Evolutionary conservation across 2,888 invertebrate species (phyloP), one percentile per base, ranked within the genome.

Genomic region (Anoncus sp.): DNA sequence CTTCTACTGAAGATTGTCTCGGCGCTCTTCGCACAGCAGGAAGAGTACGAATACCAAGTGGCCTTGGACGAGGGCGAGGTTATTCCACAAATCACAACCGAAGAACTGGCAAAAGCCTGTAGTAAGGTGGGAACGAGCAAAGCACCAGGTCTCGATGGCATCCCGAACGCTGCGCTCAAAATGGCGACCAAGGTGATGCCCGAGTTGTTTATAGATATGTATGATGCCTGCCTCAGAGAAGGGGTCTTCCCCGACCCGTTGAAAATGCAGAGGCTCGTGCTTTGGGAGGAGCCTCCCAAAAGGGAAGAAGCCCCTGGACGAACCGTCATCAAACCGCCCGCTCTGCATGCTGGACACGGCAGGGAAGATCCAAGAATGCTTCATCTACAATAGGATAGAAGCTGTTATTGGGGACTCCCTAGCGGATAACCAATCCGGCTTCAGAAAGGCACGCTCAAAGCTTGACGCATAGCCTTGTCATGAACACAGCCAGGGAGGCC

Each of bases 221-320:
- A 77, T 24, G 45, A 77, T 14, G 10, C 66, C 12, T 80, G 80
- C 62, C 73, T 80, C 2, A 16, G 10, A 16, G 80, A 79, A 35
- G 79, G 81, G 9, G 69, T 27, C 7, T 85, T 82, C 40, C 83
- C 82, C 0, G 20, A n/a, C 1, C 20, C 20, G 18, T 80, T 78
- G 78, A 81, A 82, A 18, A n/a, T 10, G 40, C 72, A 79, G 47
- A 63, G 76, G 24, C 79, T 83, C 0, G 82, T 84, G 0, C 79
- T 83, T 3, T n/a, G n/a, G n/a, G n/a, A n/a, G n/a, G n/a, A n/a
- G n/a, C n/a, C 59, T 83, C 12, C 80, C 78, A 1, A 80, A 84
- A 40, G 67, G 77, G 4, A 74, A 73, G 3, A 77, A 72, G 12
- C 74, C 75, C 10, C 66, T 70, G 2, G 75, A 75, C 3, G 79